phyloP scores from a whole-genome alignment of 92 coral and sea anemone species.

The Metridium senile region DNA sequence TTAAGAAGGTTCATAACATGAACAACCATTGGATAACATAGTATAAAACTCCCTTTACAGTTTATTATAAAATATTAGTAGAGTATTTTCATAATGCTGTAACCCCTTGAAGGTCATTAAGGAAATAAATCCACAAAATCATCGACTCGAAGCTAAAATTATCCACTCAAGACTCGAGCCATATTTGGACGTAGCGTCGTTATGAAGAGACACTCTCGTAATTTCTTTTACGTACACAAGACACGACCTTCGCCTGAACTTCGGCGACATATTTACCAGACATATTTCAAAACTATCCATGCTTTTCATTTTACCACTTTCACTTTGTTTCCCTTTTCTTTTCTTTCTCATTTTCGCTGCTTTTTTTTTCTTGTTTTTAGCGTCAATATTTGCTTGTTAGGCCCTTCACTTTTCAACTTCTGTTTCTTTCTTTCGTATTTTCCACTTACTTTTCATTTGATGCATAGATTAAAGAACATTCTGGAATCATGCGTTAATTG shows the following conservation, averaged over 20 bases:
- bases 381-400: not conserved
- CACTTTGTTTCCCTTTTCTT: not conserved
- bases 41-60: not conserved
- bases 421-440: not conserved
- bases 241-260: constrained; percentile 2
- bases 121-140: constrained; percentile 13
- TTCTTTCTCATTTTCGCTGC: no score
- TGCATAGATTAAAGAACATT: not conserved
- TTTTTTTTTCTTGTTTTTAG: not conserved
- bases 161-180: constrained; percentile 23
- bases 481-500: not conserved
- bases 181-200: constrained; percentile 32
- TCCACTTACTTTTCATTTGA: not conserved
- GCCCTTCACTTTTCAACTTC: not conserved
- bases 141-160: constrained; percentile 22
- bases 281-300: not conserved
- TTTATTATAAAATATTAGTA: not conserved
- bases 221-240: constrained; percentile 4
- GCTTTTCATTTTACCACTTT: not conserved
- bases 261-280: not conserved
- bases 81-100: not conserved
- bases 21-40: no score
- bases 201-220: not conserved
- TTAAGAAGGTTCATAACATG: no score
- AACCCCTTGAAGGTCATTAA: constrained; percentile 11